A percentile compares a stretch with the other conserved stretches of the same genome.
These are phyloP conservation scores for Papilio aristodemus DNA, from an alignment of 1,140 invertebrate genomes.

Conservation along the genomic window DNA sequence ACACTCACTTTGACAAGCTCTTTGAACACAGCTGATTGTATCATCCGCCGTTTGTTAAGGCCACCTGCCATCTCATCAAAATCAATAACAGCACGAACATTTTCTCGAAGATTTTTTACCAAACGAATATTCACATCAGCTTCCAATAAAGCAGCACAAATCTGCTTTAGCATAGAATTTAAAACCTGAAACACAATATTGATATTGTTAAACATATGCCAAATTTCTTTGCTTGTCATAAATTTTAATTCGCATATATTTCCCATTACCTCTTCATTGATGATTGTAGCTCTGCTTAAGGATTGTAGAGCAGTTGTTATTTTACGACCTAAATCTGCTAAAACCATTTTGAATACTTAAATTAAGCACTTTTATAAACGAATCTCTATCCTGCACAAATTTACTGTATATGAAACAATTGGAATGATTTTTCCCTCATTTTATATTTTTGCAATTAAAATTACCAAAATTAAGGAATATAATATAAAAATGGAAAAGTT, in stretches of 20 bases:
- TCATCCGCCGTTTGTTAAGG: conserved; percentile 98
- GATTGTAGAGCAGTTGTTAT: conserved; percentile 98
- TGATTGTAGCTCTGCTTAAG: conserved; percentile 98
- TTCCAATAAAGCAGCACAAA: conserved; percentile 97
- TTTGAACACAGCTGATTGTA: conserved; percentile 99
- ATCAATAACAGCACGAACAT: conserved; percentile 98
- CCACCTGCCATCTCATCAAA: conserved; percentile 99
- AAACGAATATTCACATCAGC: conserved; percentile 99
- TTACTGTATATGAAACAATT: conserved; percentile 2
- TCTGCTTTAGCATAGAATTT: conserved; percentile 99
- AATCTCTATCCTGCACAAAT: conserved; percentile 19
- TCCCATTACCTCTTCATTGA: conserved; percentile 95
- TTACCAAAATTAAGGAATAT: not conserved
- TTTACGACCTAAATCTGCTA: conserved; percentile 99
- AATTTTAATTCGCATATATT: not conserved
- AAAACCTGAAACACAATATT: conserved; percentile 86
- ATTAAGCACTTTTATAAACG: conserved; percentile 27
- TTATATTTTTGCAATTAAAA: conserved; percentile 18
- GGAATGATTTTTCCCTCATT: conserved; percentile 21
- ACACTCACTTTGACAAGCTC: conserved; percentile 95
- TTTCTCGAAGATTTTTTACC: conserved; percentile 97
- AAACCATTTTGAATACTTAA: conserved; percentile 90
- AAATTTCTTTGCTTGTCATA: not conserved
- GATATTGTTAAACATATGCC: conserved; percentile 19
- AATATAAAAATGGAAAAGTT: not conserved